Conservation (phyloP, 1,140 invertebrate genomes). For the Coelopa frigida region DNA sequence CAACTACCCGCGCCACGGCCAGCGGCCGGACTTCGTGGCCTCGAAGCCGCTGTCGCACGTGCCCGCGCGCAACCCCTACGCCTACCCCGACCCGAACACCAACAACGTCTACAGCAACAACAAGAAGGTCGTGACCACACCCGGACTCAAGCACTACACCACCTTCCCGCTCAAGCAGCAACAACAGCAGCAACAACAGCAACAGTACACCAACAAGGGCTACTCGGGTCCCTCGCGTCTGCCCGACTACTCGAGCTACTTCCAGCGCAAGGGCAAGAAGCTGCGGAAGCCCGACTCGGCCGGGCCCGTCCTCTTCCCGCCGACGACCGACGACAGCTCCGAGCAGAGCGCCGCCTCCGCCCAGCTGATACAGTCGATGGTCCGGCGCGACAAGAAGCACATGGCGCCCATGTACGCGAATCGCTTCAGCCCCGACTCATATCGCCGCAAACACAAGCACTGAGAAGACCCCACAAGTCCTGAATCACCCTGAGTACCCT, state of each 20-base stretch:
- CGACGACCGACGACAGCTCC: too few species aligned
- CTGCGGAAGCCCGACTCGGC: conserved; percentile 11
- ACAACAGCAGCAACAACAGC: not conserved
- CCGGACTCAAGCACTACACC: conserved; percentile 40
- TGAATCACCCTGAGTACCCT: too few species aligned
- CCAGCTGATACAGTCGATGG: conserved; percentile 36
- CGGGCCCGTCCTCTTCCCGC: conserved; percentile 31
- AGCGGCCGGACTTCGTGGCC: conserved; percentile 4
- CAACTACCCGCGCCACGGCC: not conserved
- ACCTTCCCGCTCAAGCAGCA: conserved; percentile 11
- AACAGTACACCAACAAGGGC: conserved; percentile 11
- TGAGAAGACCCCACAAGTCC: too few species aligned
- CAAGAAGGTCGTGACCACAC: conserved; percentile 39
- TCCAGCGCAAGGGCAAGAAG: conserved; percentile 37
- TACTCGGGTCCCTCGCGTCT: conserved; percentile 23
- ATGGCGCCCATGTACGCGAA: conserved; percentile 36
- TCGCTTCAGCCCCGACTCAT: conserved; percentile 1
- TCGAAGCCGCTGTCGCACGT: not conserved
- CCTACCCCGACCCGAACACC: not conserved
- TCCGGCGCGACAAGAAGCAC: conserved; percentile 36
- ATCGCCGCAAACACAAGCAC: conserved; percentile 4
- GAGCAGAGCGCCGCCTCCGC: conserved; percentile 33
- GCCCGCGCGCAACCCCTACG: conserved; percentile 14
- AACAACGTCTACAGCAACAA: conserved; percentile 20
- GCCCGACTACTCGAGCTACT: conserved; percentile 35